phyloP scores from a whole-genome alignment of 2,888 invertebrate species.

The Nephrocerus scutellatus region DNA sequence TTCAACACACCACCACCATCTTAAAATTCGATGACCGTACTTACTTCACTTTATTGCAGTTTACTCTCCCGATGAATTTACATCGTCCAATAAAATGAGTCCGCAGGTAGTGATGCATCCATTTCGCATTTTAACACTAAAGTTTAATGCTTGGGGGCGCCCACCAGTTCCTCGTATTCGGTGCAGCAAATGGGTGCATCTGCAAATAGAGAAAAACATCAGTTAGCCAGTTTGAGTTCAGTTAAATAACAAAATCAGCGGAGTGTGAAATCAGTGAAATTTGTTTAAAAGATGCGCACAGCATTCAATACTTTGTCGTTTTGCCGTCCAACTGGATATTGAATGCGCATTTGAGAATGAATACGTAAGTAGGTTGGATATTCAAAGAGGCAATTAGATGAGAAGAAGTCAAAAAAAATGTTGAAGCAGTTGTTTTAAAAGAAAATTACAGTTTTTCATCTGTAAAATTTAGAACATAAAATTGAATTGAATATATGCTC shows the following conservation, averaged over 20 bases:
- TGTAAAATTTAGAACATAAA: conserved; percentile 28
- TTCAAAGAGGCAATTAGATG: too few relatives aligned
- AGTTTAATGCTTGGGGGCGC: conserved; percentile 84
- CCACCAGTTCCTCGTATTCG: conserved; percentile 72
- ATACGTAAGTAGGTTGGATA: too few relatives aligned
- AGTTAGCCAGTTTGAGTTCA: neutral
- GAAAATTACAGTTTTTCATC: too few relatives aligned
- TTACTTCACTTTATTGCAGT: conserved; percentile 52
- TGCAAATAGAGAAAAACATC: conserved; percentile 24
- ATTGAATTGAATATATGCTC: conserved; percentile 28
- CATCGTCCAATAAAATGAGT: conserved; percentile 88
- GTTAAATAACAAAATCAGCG: neutral
- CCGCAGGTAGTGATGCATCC: conserved; percentile 79
- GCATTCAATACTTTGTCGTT: neutral
- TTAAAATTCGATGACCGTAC: conserved; percentile 18
- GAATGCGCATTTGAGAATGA: too few relatives aligned
- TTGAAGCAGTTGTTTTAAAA: too few relatives aligned
- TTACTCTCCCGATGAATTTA: conserved; percentile 83
- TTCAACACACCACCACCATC: too few relatives aligned
- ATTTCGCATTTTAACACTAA: conserved; percentile 77
- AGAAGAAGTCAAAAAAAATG: too few relatives aligned
- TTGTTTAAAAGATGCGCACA: too few relatives aligned
- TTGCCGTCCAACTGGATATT: too few relatives aligned
- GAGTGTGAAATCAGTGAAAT: too few relatives aligned
- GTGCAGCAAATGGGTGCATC: conserved; percentile 67